These are phyloP conservation scores for Ditylenchus weischeri DNA, from an alignment of 2,888 invertebrate genomes.

Conservation along the genomic window DNA sequence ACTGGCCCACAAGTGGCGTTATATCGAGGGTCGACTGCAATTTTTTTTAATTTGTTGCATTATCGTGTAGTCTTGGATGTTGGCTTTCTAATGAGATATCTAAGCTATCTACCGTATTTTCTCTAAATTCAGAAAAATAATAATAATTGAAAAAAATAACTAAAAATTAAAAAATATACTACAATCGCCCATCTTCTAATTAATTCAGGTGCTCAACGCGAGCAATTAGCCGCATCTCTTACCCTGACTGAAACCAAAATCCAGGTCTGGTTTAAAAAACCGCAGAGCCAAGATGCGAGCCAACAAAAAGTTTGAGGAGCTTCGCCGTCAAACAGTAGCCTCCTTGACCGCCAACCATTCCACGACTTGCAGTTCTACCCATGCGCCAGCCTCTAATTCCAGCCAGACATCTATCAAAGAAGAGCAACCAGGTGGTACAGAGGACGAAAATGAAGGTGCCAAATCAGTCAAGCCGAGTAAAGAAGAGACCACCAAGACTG, in stretches of 20 bases:
- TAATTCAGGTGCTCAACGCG: conserved; percentile 7
- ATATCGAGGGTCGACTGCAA: no score
- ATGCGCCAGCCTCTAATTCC: not conserved
- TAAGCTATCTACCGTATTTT: no score
- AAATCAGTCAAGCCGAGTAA: not conserved
- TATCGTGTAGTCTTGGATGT: no score
- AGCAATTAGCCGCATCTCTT: conserved; percentile 3
- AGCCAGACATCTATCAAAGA: not conserved
- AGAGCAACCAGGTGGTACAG: conserved; percentile 14
- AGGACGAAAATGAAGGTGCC: conserved; percentile 16
- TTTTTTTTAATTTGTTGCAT: no score
- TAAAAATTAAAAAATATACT: no score
- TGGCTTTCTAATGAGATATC: no score
- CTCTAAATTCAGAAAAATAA: no score
- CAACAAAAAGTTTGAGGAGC: conserved; percentile 36
- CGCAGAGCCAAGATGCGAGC: conserved; percentile 46
- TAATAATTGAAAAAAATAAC: no score
- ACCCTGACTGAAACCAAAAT: conserved; percentile 13
- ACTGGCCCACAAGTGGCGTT: no score
- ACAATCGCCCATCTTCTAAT: no score
- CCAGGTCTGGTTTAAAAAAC: conserved; percentile 52
- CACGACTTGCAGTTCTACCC: not conserved
- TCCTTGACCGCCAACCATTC: not conserved
- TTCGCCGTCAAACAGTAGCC: not conserved
- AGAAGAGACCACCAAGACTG: not conserved